These are phyloP conservation scores for Wasmannia auropunctata DNA, from an alignment of 1,140 invertebrate species.

Conservation along the genomic window DNA sequence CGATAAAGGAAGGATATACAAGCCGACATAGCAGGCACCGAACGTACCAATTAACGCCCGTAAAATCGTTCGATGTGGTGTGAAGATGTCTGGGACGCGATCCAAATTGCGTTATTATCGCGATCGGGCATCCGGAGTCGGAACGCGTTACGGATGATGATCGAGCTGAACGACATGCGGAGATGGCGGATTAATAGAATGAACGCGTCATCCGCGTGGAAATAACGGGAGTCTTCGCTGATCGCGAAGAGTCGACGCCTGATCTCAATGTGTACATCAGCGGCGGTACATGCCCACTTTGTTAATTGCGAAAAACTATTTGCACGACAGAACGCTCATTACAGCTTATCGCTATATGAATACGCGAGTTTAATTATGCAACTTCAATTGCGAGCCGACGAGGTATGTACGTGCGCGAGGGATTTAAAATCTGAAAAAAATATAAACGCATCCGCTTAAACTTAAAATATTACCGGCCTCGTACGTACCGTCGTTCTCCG, in stretches of 20 bases:
- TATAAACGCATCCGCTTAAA: background rate
- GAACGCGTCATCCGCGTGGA: constrained; percentile 33
- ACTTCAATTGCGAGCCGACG: background rate
- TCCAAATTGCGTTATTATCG: constrained; percentile 53
- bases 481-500: background rate
- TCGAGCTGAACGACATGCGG: constrained; percentile 44
- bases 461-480: constrained; percentile 35
- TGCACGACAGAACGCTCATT: background rate
- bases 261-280: background rate
- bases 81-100: constrained; percentile 46
- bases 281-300: background rate
- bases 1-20: constrained; percentile 49
- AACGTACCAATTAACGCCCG: constrained; percentile 65
- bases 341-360: background rate
- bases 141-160: constrained; percentile 56
- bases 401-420: background rate
- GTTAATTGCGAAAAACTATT: constrained; percentile 52
- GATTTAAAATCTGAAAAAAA: constrained; percentile 9
- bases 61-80: constrained; percentile 62
- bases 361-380: background rate
- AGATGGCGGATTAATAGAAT: constrained; percentile 51
- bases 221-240: constrained; percentile 30
- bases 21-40: background rate
- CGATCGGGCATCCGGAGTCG: constrained; percentile 10
- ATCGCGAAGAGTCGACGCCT: background rate